Evolutionary conservation across 1,140 invertebrate genomes (phyloP).

Genomic region (Mizuhopecten yessoensis): DNA sequence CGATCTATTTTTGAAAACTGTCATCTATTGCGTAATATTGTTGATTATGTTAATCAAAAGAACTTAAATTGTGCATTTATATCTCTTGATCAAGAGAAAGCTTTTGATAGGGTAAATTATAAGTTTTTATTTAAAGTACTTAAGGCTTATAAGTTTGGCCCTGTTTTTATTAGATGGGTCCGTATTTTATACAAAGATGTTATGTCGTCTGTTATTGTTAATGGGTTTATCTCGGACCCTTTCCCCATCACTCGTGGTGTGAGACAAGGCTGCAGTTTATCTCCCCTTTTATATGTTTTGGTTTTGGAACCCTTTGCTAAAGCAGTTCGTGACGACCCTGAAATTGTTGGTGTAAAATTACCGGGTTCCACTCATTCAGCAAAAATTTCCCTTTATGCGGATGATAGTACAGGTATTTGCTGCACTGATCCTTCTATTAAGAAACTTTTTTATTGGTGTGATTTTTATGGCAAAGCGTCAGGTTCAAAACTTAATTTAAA

Average conservation of each 20-base stretch:
- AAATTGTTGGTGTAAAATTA: constrained; percentile 66
- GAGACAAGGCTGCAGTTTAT: no score
- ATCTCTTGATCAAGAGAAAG: constrained; percentile 69
- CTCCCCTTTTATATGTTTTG: no score
- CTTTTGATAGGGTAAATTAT: constrained; percentile 64
- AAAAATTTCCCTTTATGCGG: constrained; percentile 67
- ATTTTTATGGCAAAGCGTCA: constrained; percentile 61
- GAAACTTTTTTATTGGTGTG: constrained; percentile 52
- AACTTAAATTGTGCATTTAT: constrained; percentile 57
- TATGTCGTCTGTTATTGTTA: constrained; percentile 67
- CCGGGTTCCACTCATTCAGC: constrained; percentile 60
- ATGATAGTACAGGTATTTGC: constrained; percentile 65
- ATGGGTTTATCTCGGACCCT: constrained; percentile 71
- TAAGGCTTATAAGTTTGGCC: constrained; percentile 64
- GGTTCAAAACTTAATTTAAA: constrained; percentile 67
- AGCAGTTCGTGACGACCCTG: constrained; percentile 55
- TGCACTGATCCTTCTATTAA: constrained; percentile 56
- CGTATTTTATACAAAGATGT: no score
- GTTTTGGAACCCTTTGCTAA: no score
- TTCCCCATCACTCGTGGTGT: no score
- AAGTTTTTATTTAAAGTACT: constrained; percentile 64
- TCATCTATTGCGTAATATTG: constrained; percentile 66
- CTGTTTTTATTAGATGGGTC: constrained; percentile 67
- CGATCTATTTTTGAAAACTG: constrained; percentile 70
- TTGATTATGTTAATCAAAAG: constrained; percentile 67